A percentile compares a stretch with the other conserved stretches of the same genome.
Evolutionary conservation across 2,797 vertebrate species (phyloP).

Genomic region (Natrix natrix): DNA sequence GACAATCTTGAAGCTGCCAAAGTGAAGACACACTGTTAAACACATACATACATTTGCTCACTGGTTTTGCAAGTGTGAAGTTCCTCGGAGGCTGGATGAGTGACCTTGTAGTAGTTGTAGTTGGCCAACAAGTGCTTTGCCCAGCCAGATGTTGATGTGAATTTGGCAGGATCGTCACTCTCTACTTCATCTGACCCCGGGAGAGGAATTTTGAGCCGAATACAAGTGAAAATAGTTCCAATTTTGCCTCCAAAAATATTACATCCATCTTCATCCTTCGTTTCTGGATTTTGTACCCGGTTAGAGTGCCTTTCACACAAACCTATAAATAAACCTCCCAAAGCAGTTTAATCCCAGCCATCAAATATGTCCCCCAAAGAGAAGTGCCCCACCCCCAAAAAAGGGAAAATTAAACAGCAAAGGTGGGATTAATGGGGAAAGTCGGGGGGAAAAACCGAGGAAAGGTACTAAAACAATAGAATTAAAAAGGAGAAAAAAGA

Average conservation of each 20-base stretch:
- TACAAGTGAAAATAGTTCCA: neutral
- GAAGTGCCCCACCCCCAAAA: too few species aligned
- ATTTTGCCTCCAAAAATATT: neutral
- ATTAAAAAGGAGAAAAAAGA: too few species aligned
- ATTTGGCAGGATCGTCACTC: too few species aligned
- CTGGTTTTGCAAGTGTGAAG: neutral
- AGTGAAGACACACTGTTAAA: too few species aligned
- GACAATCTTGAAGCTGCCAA: too few species aligned
- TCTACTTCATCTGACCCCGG: neutral
- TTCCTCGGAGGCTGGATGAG: neutral
- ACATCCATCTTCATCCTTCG: neutral
- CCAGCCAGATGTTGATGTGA: neutral
- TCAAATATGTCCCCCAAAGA: too few species aligned
- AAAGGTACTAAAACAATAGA: too few species aligned
- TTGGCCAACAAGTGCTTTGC: too few species aligned
- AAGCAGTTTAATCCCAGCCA: too few species aligned
- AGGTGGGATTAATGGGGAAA: too few species aligned
- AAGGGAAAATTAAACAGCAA: too few species aligned
- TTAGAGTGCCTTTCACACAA: neutral
- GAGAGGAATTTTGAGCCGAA: neutral
- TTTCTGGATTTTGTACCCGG: neutral
- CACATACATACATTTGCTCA: neutral
- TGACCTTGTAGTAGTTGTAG: neutral
- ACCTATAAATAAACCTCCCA: neutral
- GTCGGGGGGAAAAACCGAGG: too few species aligned